A percentile compares a stretch with the other conserved stretches of the same genome.
phyloP scores from a whole-genome alignment of 2,888 invertebrate species.

The Platerodrilus igneus region DNA sequence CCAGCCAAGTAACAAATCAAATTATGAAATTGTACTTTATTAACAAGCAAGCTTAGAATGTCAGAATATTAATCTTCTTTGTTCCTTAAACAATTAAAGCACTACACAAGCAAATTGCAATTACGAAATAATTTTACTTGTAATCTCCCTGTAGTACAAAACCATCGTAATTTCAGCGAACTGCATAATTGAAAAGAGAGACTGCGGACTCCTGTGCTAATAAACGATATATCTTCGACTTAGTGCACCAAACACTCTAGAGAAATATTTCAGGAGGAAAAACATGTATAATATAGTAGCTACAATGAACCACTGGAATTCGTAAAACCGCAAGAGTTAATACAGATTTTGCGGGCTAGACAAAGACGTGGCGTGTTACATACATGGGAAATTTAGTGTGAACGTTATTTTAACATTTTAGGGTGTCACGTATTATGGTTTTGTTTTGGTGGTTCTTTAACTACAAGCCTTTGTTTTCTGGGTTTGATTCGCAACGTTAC shows the following conservation, averaged over 20 bases:
- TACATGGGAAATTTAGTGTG: too few relatives aligned
- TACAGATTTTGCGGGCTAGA: too few relatives aligned
- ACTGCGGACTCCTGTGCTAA: constrained; percentile 16
- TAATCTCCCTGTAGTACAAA: constrained; percentile 2
- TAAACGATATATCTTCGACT: constrained; percentile 22
- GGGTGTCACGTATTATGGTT: constrained; percentile 36
- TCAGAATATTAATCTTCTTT: too few relatives aligned
- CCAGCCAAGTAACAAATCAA: too few relatives aligned
- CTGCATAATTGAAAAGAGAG: constrained; percentile 21
- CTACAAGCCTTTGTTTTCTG: too few relatives aligned
- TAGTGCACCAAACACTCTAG: constrained; percentile 8
- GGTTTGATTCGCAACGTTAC: too few relatives aligned
- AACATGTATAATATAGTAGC: constrained; percentile 11
- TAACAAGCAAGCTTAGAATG: too few relatives aligned
- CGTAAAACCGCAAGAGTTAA: constrained; percentile 11
- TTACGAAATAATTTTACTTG: constrained; percentile 11
- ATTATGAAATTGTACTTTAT: too few relatives aligned
- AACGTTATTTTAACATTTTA: constrained; percentile 28
- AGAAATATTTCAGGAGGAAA: constrained; percentile 15
- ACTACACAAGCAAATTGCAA: too few relatives aligned
- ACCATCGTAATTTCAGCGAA: constrained; percentile 10
- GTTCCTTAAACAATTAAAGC: too few relatives aligned
- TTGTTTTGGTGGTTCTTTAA: too few relatives aligned
- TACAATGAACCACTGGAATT: constrained; percentile 9
- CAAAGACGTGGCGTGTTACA: too few relatives aligned